A percentile compares a stretch with the other conserved stretches of the same genome.
phyloP scores from a whole-genome alignment of 2,888 invertebrate species.

The Mechanitis mazaeus region DNA sequence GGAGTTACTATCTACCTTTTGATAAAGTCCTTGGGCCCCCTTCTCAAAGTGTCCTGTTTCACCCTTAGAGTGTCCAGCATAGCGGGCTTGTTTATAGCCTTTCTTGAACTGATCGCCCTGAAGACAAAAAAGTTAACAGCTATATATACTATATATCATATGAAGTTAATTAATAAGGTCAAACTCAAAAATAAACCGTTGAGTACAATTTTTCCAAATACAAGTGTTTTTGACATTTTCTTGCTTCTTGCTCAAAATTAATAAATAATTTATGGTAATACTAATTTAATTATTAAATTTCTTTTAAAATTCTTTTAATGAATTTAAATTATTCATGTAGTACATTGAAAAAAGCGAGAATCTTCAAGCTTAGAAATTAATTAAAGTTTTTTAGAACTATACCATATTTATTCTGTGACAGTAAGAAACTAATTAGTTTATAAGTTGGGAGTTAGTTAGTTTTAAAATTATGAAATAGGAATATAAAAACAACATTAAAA shows the following conservation, averaged over 20 bases:
- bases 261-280: too few species aligned
- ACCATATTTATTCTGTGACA: too few species aligned
- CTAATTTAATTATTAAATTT: too few species aligned
- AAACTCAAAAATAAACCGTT: too few species aligned
- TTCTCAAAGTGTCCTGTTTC: slow-evolving; percentile 75
- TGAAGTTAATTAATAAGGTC: too few species aligned
- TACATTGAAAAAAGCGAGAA: background rate
- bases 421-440: too few species aligned
- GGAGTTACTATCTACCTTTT: slow-evolving; percentile 55
- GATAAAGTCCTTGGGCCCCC: slow-evolving; percentile 71
- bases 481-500: background rate
- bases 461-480: too few species aligned
- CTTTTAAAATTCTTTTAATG: background rate
- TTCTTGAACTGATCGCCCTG: slow-evolving; percentile 78
- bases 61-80: slow-evolving; percentile 73
- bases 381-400: slow-evolving; percentile 11
- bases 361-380: slow-evolving; percentile 9
- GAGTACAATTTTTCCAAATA: too few species aligned
- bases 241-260: too few species aligned
- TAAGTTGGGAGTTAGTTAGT: too few species aligned
- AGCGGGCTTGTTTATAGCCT: slow-evolving; percentile 67
- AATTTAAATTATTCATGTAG: slow-evolving; percentile 10
- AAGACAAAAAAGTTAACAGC: background rate
- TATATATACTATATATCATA: background rate
- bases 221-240: too few species aligned